Conservation (phyloP, 2,113 vertebrate species). For the Machaerirhynchus nigripectus region DNA sequence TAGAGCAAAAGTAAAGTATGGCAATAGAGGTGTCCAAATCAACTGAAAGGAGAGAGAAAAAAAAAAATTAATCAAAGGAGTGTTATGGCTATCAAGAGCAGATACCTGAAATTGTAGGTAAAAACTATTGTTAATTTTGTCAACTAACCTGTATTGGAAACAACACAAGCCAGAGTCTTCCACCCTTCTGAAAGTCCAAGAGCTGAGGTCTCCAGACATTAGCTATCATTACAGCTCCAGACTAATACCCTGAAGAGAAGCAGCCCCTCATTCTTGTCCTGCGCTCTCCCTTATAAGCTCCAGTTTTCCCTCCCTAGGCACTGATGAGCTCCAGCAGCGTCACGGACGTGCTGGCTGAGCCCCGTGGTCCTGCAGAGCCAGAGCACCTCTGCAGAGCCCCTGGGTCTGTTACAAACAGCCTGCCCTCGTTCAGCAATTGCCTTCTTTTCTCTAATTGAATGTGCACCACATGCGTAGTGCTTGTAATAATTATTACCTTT, state of each 20-base stretch:
- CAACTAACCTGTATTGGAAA: not conserved
- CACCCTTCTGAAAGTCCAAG: not conserved
- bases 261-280: not conserved
- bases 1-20: not conserved
- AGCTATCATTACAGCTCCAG: not conserved
- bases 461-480: not conserved
- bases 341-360: not conserved
- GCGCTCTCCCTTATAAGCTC: not conserved
- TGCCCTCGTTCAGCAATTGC: not conserved
- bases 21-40: not conserved
- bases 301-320: not conserved
- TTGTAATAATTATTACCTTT: conserved; percentile 35
- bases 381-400: not conserved
- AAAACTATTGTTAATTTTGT: not conserved
- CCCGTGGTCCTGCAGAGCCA: not conserved
- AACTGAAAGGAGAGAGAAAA: rapidly evolving
- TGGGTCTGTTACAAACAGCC: not conserved
- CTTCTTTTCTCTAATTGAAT: not conserved
- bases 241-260: not conserved
- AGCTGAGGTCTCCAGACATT: not conserved
- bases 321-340: not conserved
- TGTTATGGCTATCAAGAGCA: not conserved
- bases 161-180: not conserved
- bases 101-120: not conserved
- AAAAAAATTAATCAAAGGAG: not conserved